Evolutionary conservation across 1,140 invertebrate species (phyloP).

Genomic region (Andrena cerasifolii): DNA sequence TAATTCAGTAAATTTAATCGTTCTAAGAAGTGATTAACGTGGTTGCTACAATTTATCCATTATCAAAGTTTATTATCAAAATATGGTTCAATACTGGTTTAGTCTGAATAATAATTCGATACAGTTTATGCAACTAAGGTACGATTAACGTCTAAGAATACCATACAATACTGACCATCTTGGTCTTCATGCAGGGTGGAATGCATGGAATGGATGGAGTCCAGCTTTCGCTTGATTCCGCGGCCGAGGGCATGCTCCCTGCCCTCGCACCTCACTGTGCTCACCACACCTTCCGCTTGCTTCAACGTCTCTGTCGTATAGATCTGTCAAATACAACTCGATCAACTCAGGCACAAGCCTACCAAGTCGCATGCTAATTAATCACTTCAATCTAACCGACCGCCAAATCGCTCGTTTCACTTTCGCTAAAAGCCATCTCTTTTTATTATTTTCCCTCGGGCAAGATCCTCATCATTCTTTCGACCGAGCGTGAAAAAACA

Average conservation of each 20-base stretch:
- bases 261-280: constrained; percentile 81
- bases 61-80: constrained; percentile 29
- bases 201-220: constrained; percentile 82
- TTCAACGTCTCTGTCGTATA: constrained; percentile 80
- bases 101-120: constrained; percentile 14
- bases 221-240: constrained; percentile 83
- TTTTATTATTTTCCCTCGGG: background rate
- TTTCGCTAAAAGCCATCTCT: constrained; percentile 4
- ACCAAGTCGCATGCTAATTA: constrained; percentile 78
- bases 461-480: constrained; percentile 44
- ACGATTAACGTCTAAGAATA: constrained; percentile 74
- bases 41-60: too few species aligned
- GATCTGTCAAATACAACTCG: constrained; percentile 83
- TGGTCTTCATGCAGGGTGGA: constrained; percentile 83
- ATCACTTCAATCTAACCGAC: constrained; percentile 59
- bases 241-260: constrained; percentile 79
- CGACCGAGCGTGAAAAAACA: constrained; percentile 44
- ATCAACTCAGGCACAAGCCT: constrained; percentile 81
- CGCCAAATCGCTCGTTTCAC: constrained; percentile 28
- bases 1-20: too few species aligned
- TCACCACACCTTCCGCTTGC: constrained; percentile 82
- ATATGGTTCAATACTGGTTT: constrained; percentile 17
- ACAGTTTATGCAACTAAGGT: constrained; percentile 39
- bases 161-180: constrained; percentile 82
- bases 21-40: too few species aligned